Evolutionary conservation across 2,888 invertebrate species (phyloP).

Genomic region (Bellardia bayeri): DNA sequence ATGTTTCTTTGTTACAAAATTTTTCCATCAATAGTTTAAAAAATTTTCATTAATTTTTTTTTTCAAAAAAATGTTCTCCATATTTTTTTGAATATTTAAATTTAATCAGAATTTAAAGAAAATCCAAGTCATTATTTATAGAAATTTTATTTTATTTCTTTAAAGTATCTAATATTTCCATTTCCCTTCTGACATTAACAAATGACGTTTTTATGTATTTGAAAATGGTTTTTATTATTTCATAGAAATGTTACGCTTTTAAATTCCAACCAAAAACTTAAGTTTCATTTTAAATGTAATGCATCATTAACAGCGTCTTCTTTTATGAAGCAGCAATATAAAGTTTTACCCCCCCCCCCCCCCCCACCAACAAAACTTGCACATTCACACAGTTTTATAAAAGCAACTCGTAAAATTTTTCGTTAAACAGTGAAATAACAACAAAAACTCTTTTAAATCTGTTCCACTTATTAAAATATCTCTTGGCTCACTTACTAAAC

Average conservation of each 20-base stretch:
- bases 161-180: neutral
- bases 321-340: neutral
- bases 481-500: slow-evolving; percentile 33
- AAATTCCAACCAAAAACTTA: slow-evolving; percentile 45
- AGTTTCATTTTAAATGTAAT: slow-evolving; percentile 17
- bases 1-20: too few relatives aligned
- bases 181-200: neutral
- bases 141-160: neutral
- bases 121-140: neutral
- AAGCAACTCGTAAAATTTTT: slow-evolving; percentile 5
- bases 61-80: too few relatives aligned
- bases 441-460: slow-evolving; percentile 42
- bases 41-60: too few relatives aligned
- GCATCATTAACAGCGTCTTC: slow-evolving; percentile 47
- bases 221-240: neutral
- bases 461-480: slow-evolving; percentile 61
- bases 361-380: neutral
- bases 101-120: neutral
- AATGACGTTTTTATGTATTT: slow-evolving; percentile 2
- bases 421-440: neutral
- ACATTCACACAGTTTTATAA: neutral
- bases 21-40: too few relatives aligned
- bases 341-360: neutral
- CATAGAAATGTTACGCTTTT: slow-evolving; percentile 25
- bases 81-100: too few relatives aligned